phyloP scores from a whole-genome alignment of 2,797 vertebrate genomes.

The Dicrostonyx torquatus region DNA sequence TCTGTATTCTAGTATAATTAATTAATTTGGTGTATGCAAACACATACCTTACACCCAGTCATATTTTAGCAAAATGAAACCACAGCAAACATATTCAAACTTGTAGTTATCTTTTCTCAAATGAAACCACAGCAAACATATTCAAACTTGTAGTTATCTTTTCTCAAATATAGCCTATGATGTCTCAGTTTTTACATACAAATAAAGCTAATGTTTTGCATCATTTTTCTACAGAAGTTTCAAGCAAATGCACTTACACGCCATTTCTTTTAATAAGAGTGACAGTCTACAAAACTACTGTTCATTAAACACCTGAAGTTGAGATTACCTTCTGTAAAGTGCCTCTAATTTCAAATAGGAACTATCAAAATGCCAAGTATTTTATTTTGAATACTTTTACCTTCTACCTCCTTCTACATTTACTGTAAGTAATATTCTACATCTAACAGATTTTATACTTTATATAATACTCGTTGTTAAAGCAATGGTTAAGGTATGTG shows the following conservation, averaged over 20 bases:
- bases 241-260: conserved; percentile 65
- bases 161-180: conserved; percentile 9
- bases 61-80: not conserved
- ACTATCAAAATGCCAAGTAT: conserved; percentile 53
- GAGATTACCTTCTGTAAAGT: conserved; percentile 46
- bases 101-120: conserved; percentile 24
- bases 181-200: conserved; percentile 60
- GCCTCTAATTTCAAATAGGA: conserved; percentile 57
- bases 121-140: not conserved
- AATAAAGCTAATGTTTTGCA: conserved; percentile 52
- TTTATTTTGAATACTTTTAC: conserved; percentile 55
- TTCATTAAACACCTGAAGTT: conserved; percentile 50
- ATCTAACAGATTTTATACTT: conserved; percentile 48
- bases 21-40: not conserved
- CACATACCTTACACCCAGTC: not conserved
- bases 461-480: conserved; percentile 53
- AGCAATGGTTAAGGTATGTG: conserved; percentile 32
- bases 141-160: conserved; percentile 15
- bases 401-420: conserved; percentile 34
- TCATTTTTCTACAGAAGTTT: conserved; percentile 63
- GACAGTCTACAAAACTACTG: conserved; percentile 56
- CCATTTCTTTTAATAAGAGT: conserved; percentile 63
- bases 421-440: conserved; percentile 56
- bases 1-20: conserved; percentile 15
- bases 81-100: not conserved